phyloP scores from a whole-genome alignment of 2,888 invertebrate genomes.

The Melitaea athalia region DNA sequence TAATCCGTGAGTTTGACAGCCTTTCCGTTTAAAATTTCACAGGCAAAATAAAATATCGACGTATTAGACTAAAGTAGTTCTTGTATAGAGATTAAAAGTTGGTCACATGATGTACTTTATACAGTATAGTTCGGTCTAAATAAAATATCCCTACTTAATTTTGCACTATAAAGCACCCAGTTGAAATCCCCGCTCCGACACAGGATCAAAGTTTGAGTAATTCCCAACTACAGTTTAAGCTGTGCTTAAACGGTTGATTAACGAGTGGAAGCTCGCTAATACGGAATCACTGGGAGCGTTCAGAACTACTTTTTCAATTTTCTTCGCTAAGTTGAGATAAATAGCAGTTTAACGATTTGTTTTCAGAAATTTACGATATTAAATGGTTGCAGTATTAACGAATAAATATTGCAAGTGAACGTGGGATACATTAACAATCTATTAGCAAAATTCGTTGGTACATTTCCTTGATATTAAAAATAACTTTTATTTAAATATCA shows the following conservation, averaged over 20 bases:
- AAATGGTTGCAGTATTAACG: background rate
- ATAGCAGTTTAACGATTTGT: slow-evolving; percentile 7
- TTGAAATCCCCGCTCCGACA: slow-evolving; percentile 35
- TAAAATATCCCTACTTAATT: slow-evolving; percentile 28
- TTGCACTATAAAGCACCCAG: slow-evolving; percentile 33
- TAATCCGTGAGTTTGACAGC: background rate
- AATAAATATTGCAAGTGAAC: background rate
- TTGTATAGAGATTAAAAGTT: slow-evolving; percentile 27
- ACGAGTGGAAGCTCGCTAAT: slow-evolving; percentile 54
- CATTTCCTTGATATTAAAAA: background rate
- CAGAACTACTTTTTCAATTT: slow-evolving; percentile 40
- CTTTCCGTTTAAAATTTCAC: background rate
- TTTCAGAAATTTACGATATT: background rate
- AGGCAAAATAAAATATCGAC: slow-evolving; percentile 2
- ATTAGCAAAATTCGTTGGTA: background rate
- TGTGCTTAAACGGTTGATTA: slow-evolving; percentile 65
- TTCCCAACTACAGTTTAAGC: slow-evolving; percentile 63
- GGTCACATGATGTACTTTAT: slow-evolving; percentile 22
- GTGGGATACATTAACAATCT: background rate
- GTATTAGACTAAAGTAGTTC: slow-evolving; percentile 18
- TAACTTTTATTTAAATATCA: no score
- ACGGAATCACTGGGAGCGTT: slow-evolving; percentile 28
- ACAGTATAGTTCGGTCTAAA: slow-evolving; percentile 19
- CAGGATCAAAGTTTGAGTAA: slow-evolving; percentile 52
- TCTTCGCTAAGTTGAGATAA: slow-evolving; percentile 25